These are phyloP conservation scores for Beris chalybata DNA, from an alignment of 2,888 invertebrate genomes.

Conservation along the genomic window DNA sequence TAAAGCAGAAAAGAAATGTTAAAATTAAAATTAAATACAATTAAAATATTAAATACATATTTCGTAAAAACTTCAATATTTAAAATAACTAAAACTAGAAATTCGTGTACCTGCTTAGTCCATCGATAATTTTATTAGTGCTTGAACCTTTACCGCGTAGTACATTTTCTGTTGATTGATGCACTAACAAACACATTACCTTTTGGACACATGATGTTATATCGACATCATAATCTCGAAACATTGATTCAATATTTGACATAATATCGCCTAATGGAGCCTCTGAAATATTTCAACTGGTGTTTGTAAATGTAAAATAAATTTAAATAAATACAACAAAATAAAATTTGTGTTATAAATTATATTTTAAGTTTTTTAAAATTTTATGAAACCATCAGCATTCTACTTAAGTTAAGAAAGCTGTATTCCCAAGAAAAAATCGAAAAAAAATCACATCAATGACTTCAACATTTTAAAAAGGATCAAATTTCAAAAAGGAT, in stretches of 20 bases:
- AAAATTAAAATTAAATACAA: no score
- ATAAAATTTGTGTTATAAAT: no score
- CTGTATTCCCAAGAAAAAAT: no score
- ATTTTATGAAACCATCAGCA: no score
- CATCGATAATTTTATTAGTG: slow-evolving; percentile 58
- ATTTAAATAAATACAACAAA: no score
- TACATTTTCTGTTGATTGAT: slow-evolving; percentile 54
- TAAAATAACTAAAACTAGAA: neutral
- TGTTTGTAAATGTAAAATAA: no score
- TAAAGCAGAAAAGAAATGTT: neutral
- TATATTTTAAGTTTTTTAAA: no score
- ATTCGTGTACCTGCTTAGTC: slow-evolving; percentile 54
- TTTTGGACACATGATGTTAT: slow-evolving; percentile 65
- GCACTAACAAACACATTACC: slow-evolving; percentile 60
- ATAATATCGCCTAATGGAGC: slow-evolving; percentile 48
- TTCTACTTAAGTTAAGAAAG: no score
- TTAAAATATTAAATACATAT: neutral
- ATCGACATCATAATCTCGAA: slow-evolving; percentile 63
- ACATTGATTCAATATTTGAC: slow-evolving; percentile 59
- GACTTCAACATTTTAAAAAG: no score
- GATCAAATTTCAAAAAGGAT: no score
- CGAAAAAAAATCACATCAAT: no score
- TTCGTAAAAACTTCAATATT: neutral
- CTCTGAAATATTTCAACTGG: slow-evolving; percentile 40
- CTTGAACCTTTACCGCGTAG: slow-evolving; percentile 53